Conservation (phyloP, 2,888 invertebrate species). For the Ochlodes sylvanus region DNA sequence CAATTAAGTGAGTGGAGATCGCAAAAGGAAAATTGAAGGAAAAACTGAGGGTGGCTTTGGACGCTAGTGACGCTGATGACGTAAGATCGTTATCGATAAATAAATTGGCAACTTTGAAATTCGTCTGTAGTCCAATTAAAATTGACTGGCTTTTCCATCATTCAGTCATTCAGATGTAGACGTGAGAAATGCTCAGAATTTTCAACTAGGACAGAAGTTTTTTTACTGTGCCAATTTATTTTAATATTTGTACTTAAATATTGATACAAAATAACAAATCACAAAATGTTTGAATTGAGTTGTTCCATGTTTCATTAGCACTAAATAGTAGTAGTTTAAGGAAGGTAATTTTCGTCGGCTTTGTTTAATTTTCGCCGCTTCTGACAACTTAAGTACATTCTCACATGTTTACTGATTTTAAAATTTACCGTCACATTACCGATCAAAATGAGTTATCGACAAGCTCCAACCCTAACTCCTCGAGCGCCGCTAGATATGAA, state of each 20-base stretch:
- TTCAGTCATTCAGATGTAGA: too few species aligned
- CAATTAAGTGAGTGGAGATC: slow-evolving; percentile 83
- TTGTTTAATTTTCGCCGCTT: too few species aligned
- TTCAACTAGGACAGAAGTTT: neutral
- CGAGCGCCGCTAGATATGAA: slow-evolving; percentile 69
- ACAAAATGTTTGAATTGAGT: too few species aligned
- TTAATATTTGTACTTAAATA: too few species aligned
- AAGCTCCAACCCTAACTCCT: slow-evolving; percentile 46
- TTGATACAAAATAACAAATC: too few species aligned
- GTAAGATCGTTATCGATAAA: slow-evolving; percentile 19
- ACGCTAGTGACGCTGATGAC: slow-evolving; percentile 51
- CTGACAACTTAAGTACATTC: too few species aligned
- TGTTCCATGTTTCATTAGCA: too few species aligned
- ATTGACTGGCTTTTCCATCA: too few species aligned
- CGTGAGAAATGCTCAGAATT: neutral
- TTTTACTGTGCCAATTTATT: too few species aligned
- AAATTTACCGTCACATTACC: neutral
- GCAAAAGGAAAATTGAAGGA: slow-evolving; percentile 84
- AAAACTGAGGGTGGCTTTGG: slow-evolving; percentile 77
- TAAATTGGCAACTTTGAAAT: neutral
- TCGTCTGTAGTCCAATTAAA: too few species aligned
- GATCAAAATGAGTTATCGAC: slow-evolving; percentile 33
- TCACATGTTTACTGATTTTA: neutral
- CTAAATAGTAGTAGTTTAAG: too few species aligned
- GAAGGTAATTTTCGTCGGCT: too few species aligned